Evolutionary conservation across 2,797 vertebrate genomes (phyloP).

Genomic region (Crocodylus rhombifer): DNA sequence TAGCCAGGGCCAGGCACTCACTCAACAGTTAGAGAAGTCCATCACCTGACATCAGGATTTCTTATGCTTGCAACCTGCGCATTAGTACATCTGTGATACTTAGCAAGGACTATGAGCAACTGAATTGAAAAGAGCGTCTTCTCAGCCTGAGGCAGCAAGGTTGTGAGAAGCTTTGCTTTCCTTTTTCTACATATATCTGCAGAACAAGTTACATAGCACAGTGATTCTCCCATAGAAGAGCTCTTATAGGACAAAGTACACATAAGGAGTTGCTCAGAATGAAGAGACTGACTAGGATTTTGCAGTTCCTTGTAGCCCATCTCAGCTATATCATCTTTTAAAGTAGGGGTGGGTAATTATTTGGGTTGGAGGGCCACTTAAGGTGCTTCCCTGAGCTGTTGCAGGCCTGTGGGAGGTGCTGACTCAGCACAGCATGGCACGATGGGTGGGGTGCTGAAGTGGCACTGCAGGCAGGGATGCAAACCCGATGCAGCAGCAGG

Average conservation of each 20-base stretch:
- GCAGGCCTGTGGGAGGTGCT: too few relatives aligned
- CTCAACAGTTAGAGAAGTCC: background rate
- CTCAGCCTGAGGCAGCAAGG: background rate
- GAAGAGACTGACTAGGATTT: background rate
- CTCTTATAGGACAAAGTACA: conserved; percentile 29
- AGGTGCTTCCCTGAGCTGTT: too few relatives aligned
- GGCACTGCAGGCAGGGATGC: too few relatives aligned
- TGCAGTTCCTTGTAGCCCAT: background rate
- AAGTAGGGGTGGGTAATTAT: too few relatives aligned
- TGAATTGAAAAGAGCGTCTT: background rate
- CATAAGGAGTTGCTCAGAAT: background rate
- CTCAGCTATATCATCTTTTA: background rate
- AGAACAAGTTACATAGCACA: conserved; percentile 30
- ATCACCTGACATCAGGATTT: background rate
- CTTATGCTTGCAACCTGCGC: background rate
- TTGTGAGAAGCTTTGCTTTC: background rate
- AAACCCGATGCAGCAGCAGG: too few relatives aligned
- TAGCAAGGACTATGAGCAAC: background rate
- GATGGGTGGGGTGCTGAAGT: too few relatives aligned
- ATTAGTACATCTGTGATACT: background rate
- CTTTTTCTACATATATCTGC: background rate
- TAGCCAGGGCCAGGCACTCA: background rate
- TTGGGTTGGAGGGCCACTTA: too few relatives aligned
- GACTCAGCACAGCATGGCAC: too few relatives aligned
- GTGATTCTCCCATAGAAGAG: conserved; percentile 37